Evolutionary conservation across 2,113 vertebrate species (phyloP).

Genomic region (Ochotona curzoniae): DNA sequence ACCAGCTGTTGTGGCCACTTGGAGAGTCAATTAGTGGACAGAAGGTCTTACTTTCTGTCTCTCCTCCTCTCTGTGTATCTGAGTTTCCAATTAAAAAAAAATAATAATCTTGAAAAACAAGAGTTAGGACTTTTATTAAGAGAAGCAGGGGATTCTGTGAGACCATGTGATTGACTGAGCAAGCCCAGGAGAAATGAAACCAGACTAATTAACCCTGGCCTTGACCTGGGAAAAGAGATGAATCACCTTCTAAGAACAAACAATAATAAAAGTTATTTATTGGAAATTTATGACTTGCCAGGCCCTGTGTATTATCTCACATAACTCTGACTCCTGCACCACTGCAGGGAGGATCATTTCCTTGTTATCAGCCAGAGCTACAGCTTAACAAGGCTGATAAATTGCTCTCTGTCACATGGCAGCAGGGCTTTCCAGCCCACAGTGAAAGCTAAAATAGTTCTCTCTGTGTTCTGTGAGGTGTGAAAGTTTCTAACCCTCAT

Average conservation of each 20-base stretch:
- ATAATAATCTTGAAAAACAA: too few relatives aligned
- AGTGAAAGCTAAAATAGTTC: background rate
- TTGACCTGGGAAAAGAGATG: background rate
- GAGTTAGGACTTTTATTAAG: background rate
- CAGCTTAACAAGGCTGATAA: background rate
- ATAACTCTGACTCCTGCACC: background rate
- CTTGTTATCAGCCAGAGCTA: background rate
- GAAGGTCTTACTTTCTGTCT: too few relatives aligned
- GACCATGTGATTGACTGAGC: background rate
- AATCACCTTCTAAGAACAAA: background rate
- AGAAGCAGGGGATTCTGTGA: background rate
- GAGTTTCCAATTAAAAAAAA: too few relatives aligned
- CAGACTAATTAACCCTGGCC: background rate
- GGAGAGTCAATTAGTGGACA: too few relatives aligned
- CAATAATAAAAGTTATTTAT: background rate
- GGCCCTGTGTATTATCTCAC: background rate
- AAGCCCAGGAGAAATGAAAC: background rate
- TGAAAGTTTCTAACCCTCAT: background rate
- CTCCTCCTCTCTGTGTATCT: too few relatives aligned
- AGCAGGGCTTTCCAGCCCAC: background rate
- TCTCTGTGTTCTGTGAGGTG: background rate
- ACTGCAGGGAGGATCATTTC: background rate
- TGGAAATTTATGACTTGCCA: background rate
- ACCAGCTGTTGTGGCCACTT: too few relatives aligned
- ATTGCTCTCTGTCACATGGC: background rate